Conservation (phyloP, 2,888 invertebrate genomes). For the Thereva unica region DNA sequence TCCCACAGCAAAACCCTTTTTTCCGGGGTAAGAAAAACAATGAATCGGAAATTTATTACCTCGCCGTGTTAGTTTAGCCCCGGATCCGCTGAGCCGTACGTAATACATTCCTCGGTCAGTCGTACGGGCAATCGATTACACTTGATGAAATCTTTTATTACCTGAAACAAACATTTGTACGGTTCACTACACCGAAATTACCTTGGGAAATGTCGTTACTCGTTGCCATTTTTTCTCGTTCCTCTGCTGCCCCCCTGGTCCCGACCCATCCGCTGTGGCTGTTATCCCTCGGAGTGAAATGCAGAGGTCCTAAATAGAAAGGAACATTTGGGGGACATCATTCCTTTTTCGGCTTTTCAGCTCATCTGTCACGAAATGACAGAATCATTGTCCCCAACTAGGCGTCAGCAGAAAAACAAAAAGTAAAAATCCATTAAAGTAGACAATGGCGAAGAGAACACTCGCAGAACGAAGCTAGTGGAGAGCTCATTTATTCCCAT, state of each 20-base stretch:
- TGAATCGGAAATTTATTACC: constrained; percentile 6
- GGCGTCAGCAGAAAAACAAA: constrained; percentile 12
- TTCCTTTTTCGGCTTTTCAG: constrained; percentile 9
- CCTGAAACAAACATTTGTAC: constrained; percentile 31
- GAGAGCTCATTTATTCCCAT: constrained; percentile 31
- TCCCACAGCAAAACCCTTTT: background rate
- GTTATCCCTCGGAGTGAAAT: too few relatives aligned
- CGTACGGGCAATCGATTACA: constrained; percentile 24
- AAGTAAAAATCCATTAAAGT: constrained; percentile 34
- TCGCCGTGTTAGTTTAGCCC: constrained; percentile 4
- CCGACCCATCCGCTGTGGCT: background rate
- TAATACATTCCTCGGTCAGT: background rate
- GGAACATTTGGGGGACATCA: too few relatives aligned
- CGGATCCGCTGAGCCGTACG: background rate
- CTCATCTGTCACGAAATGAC: constrained; percentile 36
- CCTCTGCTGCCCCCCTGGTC: constrained; percentile 6
- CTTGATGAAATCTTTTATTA: constrained; percentile 31
- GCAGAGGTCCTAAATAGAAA: too few relatives aligned
- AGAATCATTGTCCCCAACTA: constrained; percentile 36
- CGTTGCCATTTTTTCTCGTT: background rate
- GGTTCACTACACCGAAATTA: constrained; percentile 30
- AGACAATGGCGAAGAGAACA: constrained; percentile 27
- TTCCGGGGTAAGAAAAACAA: background rate
- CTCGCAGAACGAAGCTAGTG: constrained; percentile 5
- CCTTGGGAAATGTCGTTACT: constrained; percentile 8